phyloP scores from a whole-genome alignment of 2,797 vertebrate species.

The Phalanger gymnotis region DNA sequence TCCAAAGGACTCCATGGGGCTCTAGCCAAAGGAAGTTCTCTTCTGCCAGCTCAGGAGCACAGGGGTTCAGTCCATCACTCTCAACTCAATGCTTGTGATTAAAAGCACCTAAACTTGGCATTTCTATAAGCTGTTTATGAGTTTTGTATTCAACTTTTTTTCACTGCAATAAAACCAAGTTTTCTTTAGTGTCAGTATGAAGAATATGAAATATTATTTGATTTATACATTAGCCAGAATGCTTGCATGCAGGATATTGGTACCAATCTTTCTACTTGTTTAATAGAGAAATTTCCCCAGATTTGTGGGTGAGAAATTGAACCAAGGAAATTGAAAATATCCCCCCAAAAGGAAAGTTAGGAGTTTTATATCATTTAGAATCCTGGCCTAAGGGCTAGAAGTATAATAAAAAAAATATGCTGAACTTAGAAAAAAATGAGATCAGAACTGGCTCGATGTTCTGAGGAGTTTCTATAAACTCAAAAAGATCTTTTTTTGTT shows the following conservation, averaged over 20 bases:
- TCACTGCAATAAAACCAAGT: background rate
- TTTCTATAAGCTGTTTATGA: background rate
- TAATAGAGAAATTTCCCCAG: background rate
- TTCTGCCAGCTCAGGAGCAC: background rate
- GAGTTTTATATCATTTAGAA: background rate
- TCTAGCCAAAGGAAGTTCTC: background rate
- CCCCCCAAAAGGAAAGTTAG: background rate
- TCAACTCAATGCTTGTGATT: background rate
- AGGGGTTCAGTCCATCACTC: background rate
- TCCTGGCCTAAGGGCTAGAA: background rate
- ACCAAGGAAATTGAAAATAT: background rate
- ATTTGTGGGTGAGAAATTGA: background rate
- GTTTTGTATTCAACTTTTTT: background rate
- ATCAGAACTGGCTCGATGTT: background rate
- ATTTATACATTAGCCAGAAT: background rate
- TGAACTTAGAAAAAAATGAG: background rate
- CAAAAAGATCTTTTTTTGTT: background rate
- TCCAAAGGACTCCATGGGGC: too few relatives aligned
- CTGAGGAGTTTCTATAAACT: constrained; percentile 24
- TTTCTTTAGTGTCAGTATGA: background rate
- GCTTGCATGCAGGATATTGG: background rate
- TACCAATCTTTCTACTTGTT: background rate
- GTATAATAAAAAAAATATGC: background rate
- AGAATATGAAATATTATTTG: background rate
- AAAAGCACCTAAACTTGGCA: background rate